phyloP scores from a whole-genome alignment of 2,113 vertebrate species.

The Xiphophorus hellerii region DNA sequence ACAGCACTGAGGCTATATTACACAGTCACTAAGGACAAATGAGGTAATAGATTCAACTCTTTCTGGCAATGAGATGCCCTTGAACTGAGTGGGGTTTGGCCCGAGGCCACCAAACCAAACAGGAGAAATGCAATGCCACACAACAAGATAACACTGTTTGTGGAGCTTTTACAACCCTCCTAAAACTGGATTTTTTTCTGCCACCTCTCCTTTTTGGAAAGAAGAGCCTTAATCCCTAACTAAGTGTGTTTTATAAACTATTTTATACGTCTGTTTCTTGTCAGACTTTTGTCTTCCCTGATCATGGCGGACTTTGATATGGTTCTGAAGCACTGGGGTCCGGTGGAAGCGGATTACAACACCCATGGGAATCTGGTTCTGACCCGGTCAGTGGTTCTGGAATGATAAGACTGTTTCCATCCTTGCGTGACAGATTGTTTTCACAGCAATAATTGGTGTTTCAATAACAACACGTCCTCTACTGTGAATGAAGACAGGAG shows the following conservation, averaged over 20 bases:
- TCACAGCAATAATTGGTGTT: background rate
- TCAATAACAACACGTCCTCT: background rate
- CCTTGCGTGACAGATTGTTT: background rate
- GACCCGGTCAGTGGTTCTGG: conserved; percentile 68
- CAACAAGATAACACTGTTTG: conserved; percentile 9
- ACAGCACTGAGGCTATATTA: background rate
- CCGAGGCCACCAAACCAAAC: conserved; percentile 17
- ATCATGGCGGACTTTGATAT: conserved; percentile 75
- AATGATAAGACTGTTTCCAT: background rate
- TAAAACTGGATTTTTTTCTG: background rate
- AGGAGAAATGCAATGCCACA: background rate
- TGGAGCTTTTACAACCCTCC: background rate
- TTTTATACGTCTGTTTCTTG: background rate
- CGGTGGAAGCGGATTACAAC: conserved; percentile 66
- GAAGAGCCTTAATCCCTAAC: background rate
- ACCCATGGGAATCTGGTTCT: conserved; percentile 68
- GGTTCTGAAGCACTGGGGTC: conserved; percentile 73
- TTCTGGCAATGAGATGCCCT: background rate
- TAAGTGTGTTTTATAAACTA: background rate
- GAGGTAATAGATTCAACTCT: background rate
- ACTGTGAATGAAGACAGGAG: no score
- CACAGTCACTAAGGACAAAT: conserved; percentile 16
- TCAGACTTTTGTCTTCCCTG: conserved; percentile 14
- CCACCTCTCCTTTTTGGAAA: background rate
- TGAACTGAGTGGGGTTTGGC: conserved; percentile 18